Percentiles rank a stretch among this genome's conserved stretches.
Conservation (phyloP, 2,888 invertebrate species). For the Dicyrtoma fusca region DNA sequence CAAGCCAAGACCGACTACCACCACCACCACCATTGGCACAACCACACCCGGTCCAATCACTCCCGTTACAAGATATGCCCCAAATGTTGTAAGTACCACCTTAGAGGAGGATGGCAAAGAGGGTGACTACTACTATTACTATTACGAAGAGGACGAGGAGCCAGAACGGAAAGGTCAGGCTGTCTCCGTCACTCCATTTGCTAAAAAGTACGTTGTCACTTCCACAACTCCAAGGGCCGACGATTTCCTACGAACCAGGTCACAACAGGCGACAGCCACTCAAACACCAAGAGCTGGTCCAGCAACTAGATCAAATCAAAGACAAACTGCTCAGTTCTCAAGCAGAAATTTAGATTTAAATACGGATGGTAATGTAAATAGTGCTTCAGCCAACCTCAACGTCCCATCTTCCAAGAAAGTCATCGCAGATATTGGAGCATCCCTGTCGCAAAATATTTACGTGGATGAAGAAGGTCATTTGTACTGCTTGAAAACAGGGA, state of each 20-base stretch:
- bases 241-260: conserved; percentile 69
- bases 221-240: conserved; percentile 59
- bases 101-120: conserved; percentile 38
- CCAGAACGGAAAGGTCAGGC: conserved; percentile 60
- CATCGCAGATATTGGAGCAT: conserved; percentile 16
- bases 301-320: conserved; percentile 13
- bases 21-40: conserved; percentile 32
- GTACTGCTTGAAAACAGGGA: conserved; percentile 85
- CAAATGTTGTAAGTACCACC: conserved; percentile 10
- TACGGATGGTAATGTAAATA: not conserved
- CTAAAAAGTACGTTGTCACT: not conserved
- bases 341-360: conserved; percentile 45
- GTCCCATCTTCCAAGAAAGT: not conserved
- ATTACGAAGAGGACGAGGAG: conserved; percentile 66
- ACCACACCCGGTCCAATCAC: conserved; percentile 26
- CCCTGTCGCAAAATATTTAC: conserved; percentile 62
- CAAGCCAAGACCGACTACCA: conserved; percentile 40
- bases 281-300: conserved; percentile 7
- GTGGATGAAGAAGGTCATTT: conserved; percentile 71
- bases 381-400: not conserved
- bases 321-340: conserved; percentile 38
- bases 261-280: not conserved
- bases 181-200: not conserved
- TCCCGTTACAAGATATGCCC: conserved; percentile 33
- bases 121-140: conserved; percentile 54